Conservation (phyloP, 1,140 invertebrate species). For the Aphidius gifuensis region DNA sequence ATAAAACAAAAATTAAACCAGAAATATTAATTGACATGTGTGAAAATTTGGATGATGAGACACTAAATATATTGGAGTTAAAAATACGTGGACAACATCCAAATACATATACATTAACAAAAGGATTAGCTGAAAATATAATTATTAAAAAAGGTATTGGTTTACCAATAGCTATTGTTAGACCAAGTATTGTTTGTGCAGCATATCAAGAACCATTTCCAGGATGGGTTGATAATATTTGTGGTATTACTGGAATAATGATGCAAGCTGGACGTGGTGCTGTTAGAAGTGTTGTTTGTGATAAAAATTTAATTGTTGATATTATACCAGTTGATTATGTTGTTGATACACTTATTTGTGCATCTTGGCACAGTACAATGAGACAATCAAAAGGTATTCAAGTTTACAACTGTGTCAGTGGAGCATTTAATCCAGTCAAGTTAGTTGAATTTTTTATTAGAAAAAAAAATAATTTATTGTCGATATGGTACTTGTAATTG, state of each 20-base stretch:
- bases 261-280: conserved; percentile 84
- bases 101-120: conserved; percentile 86
- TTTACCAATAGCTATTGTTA: conserved; percentile 82
- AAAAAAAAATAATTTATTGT: background rate
- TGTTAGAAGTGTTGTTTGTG: conserved; percentile 77
- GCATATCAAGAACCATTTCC: conserved; percentile 74
- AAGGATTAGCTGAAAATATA: conserved; percentile 78
- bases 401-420: conserved; percentile 92
- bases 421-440: conserved; percentile 75
- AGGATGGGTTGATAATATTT: conserved; percentile 96
- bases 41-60: conserved; percentile 68
- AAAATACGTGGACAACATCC: conserved; percentile 73
- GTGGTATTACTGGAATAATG: conserved; percentile 75
- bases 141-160: conserved; percentile 60
- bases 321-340: conserved; percentile 89
- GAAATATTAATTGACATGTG: conserved; percentile 68
- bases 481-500: background rate
- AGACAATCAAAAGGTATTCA: conserved; percentile 59
- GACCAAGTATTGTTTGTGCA: conserved; percentile 86
- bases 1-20: conserved; percentile 65
- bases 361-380: conserved; percentile 72
- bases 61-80: conserved; percentile 63
- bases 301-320: conserved; percentile 71
- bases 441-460: conserved; percentile 24
- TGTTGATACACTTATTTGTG: conserved; percentile 81